These are phyloP conservation scores for Barypeithes pellucidus DNA, from an alignment of 2,888 invertebrate genomes.

Conservation along the genomic window DNA sequence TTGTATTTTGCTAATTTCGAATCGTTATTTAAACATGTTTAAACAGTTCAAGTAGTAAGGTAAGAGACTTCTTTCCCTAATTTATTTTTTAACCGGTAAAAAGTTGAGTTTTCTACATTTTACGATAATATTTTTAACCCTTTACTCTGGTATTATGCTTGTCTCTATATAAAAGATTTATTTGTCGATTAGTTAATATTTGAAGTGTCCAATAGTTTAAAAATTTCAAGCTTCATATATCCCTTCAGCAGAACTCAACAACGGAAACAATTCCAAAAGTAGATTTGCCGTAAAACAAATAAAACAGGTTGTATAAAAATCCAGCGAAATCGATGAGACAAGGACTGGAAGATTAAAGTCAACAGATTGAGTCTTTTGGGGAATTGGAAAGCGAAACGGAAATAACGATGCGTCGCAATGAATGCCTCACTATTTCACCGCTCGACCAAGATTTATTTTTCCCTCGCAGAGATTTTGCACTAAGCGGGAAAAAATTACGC, in stretches of 20 bases:
- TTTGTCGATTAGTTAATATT: neutral
- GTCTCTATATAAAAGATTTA: neutral
- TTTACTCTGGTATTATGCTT: neutral
- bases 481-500: conserved; percentile 53
- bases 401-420: conserved; percentile 64
- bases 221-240: conserved; percentile 30
- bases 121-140: too few relatives aligned
- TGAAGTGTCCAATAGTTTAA: conserved; percentile 15
- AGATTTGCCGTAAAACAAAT: conserved; percentile 60
- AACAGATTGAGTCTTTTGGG: conserved; percentile 65
- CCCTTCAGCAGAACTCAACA: conserved; percentile 27
- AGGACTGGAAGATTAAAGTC: conserved; percentile 65
- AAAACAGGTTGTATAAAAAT: conserved; percentile 63
- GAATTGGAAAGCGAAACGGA: conserved; percentile 65
- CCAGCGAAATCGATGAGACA: conserved; percentile 63
- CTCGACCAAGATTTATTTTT: conserved; percentile 62
- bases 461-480: conserved; percentile 53
- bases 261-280: conserved; percentile 45
- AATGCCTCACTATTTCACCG: conserved; percentile 61
- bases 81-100: too few relatives aligned
- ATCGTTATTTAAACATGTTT: too few relatives aligned
- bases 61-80: too few relatives aligned
- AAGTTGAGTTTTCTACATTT: too few relatives aligned
- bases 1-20: too few relatives aligned
- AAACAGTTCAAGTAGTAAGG: too few relatives aligned